Base-by-base conservation (phyloP, 2,797 vertebrate genomes). In the Anguilla obscura region DNA sequence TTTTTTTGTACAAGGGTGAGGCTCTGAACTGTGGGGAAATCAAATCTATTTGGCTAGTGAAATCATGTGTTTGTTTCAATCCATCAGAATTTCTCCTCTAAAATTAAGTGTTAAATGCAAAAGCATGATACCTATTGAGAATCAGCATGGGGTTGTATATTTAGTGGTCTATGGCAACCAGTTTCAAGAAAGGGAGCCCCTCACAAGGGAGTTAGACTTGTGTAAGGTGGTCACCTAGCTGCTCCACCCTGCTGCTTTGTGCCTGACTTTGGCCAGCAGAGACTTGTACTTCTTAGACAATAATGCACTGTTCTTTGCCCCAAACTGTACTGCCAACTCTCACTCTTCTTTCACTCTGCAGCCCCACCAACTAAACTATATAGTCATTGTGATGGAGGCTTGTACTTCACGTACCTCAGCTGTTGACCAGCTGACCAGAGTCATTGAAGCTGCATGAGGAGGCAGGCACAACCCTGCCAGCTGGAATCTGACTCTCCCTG, bases 111-210 rank as follows among this genome's bases (percentile, higher is more conserved):
- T 40, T 16, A 76, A 33, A 74, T 74, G 66, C 69, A 36, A 74
- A 71, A 74, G 69, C 69, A 74, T 74, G 69, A 74, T 74, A 74
- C 74, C 14, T n/a, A 40, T 76, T 33, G 40, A 76, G 36, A 33
- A 76, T 76, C 74, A n/a, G 74, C 74, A n/a, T 14, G 33, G 74
- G 33, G 74, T 21, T 76, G 74, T 76, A 40, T 12, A 76, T 76
- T 76, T 33, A 40, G 36, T 76, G 36, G 74, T 33, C 18, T 76
- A n/a, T 1, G 74, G 74, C 74, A 40, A 33, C 74, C 74, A 40
- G 40, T 76, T 36, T 76, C 69, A 6, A 76, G 33, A 76, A 40
- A 33, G 66, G 66, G 27, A 30, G 12, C 24, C 66, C 21, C 66
- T 71, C 14, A 27, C 24, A 30, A 71, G 66, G 66, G 66, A 27